Base-by-base conservation (phyloP, 2,797 vertebrate species). In the Sebastes kiyomatsui region DNA sequence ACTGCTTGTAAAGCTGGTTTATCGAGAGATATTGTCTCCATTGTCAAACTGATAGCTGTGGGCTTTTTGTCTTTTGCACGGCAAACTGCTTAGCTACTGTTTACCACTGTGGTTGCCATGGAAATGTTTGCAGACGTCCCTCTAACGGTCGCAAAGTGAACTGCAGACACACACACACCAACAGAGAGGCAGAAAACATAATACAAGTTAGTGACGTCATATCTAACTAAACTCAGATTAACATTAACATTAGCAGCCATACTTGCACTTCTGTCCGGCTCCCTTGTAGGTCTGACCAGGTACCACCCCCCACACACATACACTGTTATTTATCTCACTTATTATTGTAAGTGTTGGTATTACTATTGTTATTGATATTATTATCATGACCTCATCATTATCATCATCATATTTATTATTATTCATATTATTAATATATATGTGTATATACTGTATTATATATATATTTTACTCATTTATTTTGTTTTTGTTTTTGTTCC, bases 1-100 rank as follows among this genome's bases (percentile, higher is more conserved):
- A 95, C 88, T 56, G 94, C 90, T 62, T 83, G 66, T 49, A 84
- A 49, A 68, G 91, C 84, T 9, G 88, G 82, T 46, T 82, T 74
- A 62, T 88, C 79, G 0, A 93, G 42, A 10, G 2, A 3, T 67
- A 88, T 69, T 22, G 18, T 79, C 18, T 94, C 91, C 94, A 96
- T 96, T 78, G n/a, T 59, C 13, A 30, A 11, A 49, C 1, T n/a
- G 27, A 60, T 5, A 25, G 6, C 14, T 56, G 7, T 22, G 23
- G 22, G 28, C 18, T 58, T 54, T 22, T 56, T 30, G 23, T 27
- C 13, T 33, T 9, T 79, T 35, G 4, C 8, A 9, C 52, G 16
- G 61, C 16, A 55, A 66, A 60, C 28, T 38, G 0, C 35, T 1
- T 14, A 72, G 22, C 18, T 7, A 11, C 6, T 89, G 84, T 87